A percentile compares a stretch with the other conserved stretches of the same genome.
These are phyloP conservation scores for Oceanodroma tethys DNA, from an alignment of 2,113 vertebrate species.

Conservation along the genomic window DNA sequence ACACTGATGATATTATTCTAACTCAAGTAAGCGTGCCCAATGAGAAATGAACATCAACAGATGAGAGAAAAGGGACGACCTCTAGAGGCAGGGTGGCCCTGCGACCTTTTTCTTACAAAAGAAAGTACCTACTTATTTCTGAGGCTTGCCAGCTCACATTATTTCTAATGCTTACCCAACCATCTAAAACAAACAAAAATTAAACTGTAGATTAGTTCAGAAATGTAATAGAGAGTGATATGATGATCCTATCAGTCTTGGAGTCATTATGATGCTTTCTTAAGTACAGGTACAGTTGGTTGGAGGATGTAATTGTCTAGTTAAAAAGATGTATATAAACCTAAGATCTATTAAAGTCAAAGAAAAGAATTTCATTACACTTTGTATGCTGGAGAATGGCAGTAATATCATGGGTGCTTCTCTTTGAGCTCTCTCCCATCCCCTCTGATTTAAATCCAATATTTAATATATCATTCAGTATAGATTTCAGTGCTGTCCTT, in stretches of 20 bases:
- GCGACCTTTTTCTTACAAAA: background rate
- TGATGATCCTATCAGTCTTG: background rate
- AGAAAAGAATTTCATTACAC: background rate
- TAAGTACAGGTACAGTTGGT: background rate
- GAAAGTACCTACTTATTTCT: background rate
- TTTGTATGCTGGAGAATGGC: background rate
- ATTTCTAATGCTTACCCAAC: background rate
- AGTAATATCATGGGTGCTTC: background rate
- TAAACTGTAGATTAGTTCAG: background rate
- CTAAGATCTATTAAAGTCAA: background rate
- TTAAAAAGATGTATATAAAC: background rate
- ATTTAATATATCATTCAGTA: background rate
- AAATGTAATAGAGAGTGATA: background rate
- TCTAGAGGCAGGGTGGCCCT: background rate
- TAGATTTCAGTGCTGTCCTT: background rate
- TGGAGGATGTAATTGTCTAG: background rate
- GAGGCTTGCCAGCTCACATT: background rate
- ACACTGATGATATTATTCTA: background rate
- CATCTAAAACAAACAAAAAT: background rate
- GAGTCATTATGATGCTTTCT: background rate
- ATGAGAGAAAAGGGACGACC: background rate
- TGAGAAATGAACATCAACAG: background rate
- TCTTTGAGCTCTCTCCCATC: background rate
- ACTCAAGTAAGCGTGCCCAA: rapidly evolving
- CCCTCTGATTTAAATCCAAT: background rate